Evolutionary conservation across 2,888 invertebrate genomes (phyloP), one percentile per base, ranked within the genome.

Genomic region (Pediacus dermestoides): DNA sequence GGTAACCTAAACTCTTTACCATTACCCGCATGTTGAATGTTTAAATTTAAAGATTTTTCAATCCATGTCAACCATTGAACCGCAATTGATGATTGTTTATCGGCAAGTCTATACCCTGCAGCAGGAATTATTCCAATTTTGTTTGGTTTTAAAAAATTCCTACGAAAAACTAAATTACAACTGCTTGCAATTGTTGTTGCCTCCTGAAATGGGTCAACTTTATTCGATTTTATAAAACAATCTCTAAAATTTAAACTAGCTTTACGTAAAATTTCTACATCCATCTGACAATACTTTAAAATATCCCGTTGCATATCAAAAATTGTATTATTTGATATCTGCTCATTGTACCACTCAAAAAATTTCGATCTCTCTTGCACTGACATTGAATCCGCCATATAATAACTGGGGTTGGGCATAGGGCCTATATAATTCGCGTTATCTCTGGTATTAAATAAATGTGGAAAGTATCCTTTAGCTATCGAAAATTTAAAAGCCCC

Each of bases 341-440:
- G n/a, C n/a, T n/a, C n/a, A n/a, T n/a, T n/a, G n/a, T n/a, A n/a
- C n/a, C n/a, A n/a, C n/a, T n/a, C n/a, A n/a, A n/a, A n/a, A 42
- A 58, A 59, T 1, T 18, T 14, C 4, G 39, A 21, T 1, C 53
- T 27, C 2, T 28, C 37, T 8, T 22, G 30, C 1, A 9, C 9
- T 12, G 30, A 27, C 52, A 58, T 58, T 0, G 33, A 35, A 18
- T 55, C 52, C 2, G 45, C 41, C 4, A 42, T 44, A 38, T 53
- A 57, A 39, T 39, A 52, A 2, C 48, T 33, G 1, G 27, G 6
- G 12, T 34, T 21, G 2, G 52, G 55, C 3, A 57, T 10, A 4
- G 37, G 37, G 0, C 55, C 56, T 4, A 49, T 37, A 35, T 60
- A 58, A 34, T 51, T 41, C 26, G 37, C 18, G 37, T 60, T 57